These are phyloP conservation scores for Rhynchomys soricoides DNA, from an alignment of 2,113 vertebrate genomes.

Conservation along the genomic window DNA sequence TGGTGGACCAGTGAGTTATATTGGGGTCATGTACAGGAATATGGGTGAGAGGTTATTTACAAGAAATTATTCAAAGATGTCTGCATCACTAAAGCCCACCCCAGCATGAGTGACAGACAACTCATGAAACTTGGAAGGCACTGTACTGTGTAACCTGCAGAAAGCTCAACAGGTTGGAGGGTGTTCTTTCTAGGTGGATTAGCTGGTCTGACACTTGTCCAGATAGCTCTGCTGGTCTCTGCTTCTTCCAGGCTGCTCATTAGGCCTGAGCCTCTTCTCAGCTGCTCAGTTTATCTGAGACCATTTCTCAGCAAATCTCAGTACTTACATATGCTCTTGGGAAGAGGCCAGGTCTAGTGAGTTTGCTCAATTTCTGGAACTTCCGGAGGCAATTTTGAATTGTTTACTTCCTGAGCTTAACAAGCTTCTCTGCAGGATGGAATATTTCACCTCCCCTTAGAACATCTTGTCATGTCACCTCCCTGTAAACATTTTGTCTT, in stretches of 20 bases:
- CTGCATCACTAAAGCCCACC: background rate
- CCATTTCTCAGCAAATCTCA: background rate
- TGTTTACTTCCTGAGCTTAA: background rate
- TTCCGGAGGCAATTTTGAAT: background rate
- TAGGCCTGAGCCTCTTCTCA: background rate
- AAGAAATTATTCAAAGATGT: background rate
- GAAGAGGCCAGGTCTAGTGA: background rate
- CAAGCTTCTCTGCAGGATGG: background rate
- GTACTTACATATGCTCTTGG: background rate
- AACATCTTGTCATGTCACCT: no score
- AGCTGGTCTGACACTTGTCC: background rate
- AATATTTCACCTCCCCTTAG: background rate
- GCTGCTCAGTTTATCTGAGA: background rate
- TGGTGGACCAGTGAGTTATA: background rate
- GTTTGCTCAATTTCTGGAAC: background rate
- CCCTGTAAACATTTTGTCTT: background rate
- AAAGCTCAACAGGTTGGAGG: background rate
- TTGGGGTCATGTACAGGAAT: background rate
- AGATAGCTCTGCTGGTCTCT: background rate
- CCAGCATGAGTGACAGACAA: background rate
- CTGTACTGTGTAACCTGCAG: background rate
- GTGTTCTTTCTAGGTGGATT: background rate
- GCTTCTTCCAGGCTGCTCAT: background rate
- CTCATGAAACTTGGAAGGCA: background rate
- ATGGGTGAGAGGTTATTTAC: background rate